Evolutionary conservation across 2,797 vertebrate species (phyloP).

Genomic region (Falco columbarius): DNA sequence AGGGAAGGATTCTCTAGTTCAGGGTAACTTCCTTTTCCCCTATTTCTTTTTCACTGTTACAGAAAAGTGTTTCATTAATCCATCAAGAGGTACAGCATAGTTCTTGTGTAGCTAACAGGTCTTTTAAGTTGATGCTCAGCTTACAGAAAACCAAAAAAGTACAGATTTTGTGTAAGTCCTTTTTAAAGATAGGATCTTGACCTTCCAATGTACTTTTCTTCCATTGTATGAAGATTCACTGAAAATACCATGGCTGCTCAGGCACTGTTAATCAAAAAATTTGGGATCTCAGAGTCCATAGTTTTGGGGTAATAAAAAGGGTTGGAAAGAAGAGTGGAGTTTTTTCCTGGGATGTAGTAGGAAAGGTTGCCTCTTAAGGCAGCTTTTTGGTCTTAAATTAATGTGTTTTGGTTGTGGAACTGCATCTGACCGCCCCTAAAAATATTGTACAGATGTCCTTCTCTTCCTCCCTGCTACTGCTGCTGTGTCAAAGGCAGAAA

Average conservation of each 20-base stretch:
- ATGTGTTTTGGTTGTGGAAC: neutral
- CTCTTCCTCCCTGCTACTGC: neutral
- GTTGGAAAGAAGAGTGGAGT: neutral
- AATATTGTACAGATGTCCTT: neutral
- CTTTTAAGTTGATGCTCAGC: neutral
- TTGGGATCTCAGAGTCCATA: neutral
- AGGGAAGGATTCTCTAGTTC: neutral
- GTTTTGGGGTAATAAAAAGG: neutral
- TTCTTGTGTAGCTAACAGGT: neutral
- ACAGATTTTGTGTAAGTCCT: too few species aligned
- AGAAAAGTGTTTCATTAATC: neutral
- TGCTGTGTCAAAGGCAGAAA: neutral
- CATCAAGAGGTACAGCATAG: neutral
- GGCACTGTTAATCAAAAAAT: neutral
- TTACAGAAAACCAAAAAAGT: too few species aligned
- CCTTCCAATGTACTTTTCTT: neutral
- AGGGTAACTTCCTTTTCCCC: neutral
- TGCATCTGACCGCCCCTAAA: neutral
- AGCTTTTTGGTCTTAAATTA: accelerated
- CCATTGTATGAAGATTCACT: neutral
- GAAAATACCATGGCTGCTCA: neutral
- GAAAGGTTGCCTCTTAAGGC: neutral
- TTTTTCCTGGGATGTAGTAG: neutral
- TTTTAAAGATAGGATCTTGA: neutral
- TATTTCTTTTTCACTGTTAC: neutral